These are phyloP conservation scores for Sapayoa aenigma DNA, from an alignment of 2,113 vertebrate genomes.

Conservation along the genomic window DNA sequence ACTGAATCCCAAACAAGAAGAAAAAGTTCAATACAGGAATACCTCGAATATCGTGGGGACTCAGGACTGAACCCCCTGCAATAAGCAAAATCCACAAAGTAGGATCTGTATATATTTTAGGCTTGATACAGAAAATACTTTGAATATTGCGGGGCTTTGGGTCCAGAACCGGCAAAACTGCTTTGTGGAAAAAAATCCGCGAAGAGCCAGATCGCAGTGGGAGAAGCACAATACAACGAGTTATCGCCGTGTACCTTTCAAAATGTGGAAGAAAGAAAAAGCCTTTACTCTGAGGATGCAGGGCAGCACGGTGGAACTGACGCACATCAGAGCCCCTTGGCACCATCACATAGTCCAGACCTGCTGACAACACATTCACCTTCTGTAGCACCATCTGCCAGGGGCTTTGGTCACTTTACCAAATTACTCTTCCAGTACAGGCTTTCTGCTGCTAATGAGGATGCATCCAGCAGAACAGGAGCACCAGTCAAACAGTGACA, in stretches of 20 bases:
- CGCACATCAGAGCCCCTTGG: background rate
- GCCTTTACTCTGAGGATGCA: background rate
- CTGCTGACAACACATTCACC: background rate
- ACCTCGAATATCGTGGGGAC: no score
- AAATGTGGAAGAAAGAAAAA: background rate
- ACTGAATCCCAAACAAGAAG: background rate
- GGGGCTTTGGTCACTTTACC: background rate
- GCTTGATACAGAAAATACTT: no score
- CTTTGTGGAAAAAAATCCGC: no score
- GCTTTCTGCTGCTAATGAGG: background rate
- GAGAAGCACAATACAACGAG: no score
- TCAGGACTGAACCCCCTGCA: no score
- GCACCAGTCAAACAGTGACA: background rate
- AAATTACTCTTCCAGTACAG: background rate
- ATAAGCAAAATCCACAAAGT: no score
- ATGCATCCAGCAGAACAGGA: background rate
- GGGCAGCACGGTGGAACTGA: background rate
- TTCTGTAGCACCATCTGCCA: slow-evolving; percentile 27
- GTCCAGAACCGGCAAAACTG: no score
- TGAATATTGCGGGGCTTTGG: no score
- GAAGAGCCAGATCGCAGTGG: no score
- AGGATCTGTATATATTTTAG: no score
- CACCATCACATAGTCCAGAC: background rate
- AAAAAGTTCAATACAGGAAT: background rate
- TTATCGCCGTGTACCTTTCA: background rate